Base-by-base conservation (phyloP, 2,797 vertebrate species). In the Adelosebastes latens region DNA sequence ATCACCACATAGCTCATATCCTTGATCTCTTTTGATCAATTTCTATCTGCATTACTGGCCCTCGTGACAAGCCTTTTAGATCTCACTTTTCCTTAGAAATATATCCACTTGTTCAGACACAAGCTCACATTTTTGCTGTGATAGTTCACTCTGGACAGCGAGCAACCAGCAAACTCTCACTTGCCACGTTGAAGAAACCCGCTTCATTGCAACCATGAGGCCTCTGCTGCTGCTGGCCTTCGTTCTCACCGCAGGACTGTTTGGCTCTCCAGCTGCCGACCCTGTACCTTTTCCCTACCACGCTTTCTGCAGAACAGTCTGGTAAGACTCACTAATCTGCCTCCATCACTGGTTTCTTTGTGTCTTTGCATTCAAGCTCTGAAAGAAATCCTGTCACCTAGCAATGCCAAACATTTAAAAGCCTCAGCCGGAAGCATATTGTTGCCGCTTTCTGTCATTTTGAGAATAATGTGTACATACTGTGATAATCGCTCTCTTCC, bases 271-370 rank as follows among this genome's bases (percentile, higher is more conserved):
- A 8, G 58, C 39, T 11, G 72, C 80, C 24, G 34, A 2, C 29
- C 59, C 68, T 8, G n/a, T 59, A 16, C 73, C 65, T 27, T 59
- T 49, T 27, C 68, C 64, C 6, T 61, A 39, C 25, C 25, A 77
- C 1, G 46, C 75, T 52, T 81, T 69, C 73, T 71, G 81, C 81
- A 82, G 24, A 62, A 68, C 70, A 2, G 34, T 85, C 65, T 81
- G 80, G 67, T 81, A 62, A 83, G 70, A 53, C 64, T 63, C 49
- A 18, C 6, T 20, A 14, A 60, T 52, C 13, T 14, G 20, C 25
- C 22, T n/a, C 32, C 12, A 6, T 22, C 32, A 5, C 5, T 11
- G 9, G 29, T n/a, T 62, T 67, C 14, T 42, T 49, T 72, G 58
- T 59, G 27, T 27, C 24, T 66, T 59, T 49, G 20, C 49, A 22